Evolutionary conservation across 2,113 vertebrate genomes (phyloP).

Genomic region (Ascaphus truei): DNA sequence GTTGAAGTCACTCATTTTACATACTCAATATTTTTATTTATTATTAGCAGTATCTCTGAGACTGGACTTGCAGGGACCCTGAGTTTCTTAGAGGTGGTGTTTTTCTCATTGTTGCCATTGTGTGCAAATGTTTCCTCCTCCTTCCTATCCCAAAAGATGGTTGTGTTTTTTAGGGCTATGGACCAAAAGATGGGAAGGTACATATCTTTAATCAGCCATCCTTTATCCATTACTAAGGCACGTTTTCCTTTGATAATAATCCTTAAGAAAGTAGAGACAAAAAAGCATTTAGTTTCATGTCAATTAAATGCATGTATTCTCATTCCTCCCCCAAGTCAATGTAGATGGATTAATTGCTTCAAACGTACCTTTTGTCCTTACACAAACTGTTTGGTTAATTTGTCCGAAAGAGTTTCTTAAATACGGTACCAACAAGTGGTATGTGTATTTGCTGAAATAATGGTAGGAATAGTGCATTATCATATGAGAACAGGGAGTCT

Average conservation of each 20-base stretch:
- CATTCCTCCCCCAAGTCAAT: background rate
- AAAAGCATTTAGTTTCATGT: background rate
- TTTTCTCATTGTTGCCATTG: no score
- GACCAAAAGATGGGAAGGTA: no score
- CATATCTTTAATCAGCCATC: background rate
- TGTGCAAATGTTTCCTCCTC: no score
- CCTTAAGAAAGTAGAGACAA: background rate
- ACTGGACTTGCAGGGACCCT: no score
- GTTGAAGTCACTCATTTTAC: no score
- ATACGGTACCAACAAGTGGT: no score
- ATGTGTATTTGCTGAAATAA: no score
- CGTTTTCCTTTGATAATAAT: background rate
- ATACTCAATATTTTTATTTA: no score
- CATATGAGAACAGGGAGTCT: background rate
- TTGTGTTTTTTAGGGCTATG: no score
- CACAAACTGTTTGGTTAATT: background rate
- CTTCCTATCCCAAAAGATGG: no score
- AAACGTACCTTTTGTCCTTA: background rate
- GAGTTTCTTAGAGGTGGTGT: no score
- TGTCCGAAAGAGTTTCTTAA: background rate
- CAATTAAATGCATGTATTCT: background rate
- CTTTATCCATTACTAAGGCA: background rate
- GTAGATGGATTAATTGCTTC: background rate
- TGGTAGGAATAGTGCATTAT: background rate
- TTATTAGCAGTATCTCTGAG: no score